These are phyloP conservation scores for Hipparchia semele DNA, from an alignment of 2,888 invertebrate genomes.

Conservation along the genomic window DNA sequence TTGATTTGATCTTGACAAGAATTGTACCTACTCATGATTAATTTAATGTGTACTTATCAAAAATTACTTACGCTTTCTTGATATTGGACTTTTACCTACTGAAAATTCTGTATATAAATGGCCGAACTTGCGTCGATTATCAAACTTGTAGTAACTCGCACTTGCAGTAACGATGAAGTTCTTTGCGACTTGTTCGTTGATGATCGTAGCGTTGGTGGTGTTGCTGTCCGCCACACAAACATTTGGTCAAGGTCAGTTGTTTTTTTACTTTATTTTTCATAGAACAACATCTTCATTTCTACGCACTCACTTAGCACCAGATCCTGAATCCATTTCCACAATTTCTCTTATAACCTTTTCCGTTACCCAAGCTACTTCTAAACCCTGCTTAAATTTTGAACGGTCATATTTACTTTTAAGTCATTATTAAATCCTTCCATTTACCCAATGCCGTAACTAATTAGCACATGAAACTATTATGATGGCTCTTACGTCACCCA, in stretches of 20 bases:
- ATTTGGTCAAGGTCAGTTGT: not conserved
- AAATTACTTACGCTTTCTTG: conserved; percentile 6
- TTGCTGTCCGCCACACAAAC: not conserved
- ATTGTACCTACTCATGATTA: not conserved
- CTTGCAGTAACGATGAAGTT: conserved; percentile 4
- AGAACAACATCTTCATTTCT: too few relatives aligned
- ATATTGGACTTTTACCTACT: not conserved
- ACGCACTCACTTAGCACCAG: too few relatives aligned
- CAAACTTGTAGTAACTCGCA: not conserved
- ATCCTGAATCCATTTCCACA: too few relatives aligned
- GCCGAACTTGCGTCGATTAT: not conserved
- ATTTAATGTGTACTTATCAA: not conserved
- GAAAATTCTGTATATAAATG: not conserved
- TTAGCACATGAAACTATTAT: too few relatives aligned
- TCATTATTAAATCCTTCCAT: too few relatives aligned
- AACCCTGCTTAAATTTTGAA: too few relatives aligned
- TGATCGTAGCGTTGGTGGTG: not conserved
- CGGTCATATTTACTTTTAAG: too few relatives aligned
- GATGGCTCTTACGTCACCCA: too few relatives aligned
- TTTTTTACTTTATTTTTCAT: not conserved
- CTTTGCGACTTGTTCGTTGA: not conserved
- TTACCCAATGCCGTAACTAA: too few relatives aligned
- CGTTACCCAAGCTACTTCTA: too few relatives aligned
- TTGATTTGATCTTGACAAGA: conserved; percentile 7
- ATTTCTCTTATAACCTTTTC: too few relatives aligned